Evolutionary conservation across 2,113 vertebrate species (phyloP).

Genomic region (Phalacrocorax aristotelis): DNA sequence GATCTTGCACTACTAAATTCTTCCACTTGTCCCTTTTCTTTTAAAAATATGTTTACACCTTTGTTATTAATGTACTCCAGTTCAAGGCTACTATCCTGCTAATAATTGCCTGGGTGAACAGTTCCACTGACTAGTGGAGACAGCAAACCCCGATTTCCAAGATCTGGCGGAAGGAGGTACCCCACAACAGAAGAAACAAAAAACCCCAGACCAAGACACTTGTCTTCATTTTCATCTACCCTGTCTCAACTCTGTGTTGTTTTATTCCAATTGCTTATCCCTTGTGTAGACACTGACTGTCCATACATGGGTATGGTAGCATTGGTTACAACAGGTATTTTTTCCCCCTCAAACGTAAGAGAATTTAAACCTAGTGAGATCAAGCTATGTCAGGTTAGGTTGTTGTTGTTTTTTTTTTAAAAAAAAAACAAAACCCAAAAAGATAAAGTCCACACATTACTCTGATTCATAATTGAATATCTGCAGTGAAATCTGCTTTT

Average conservation of each 20-base stretch:
- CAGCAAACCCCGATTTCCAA: background rate
- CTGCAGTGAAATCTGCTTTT: background rate
- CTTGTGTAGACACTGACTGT: background rate
- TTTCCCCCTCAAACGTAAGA: background rate
- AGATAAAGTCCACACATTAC: background rate
- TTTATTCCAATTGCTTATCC: background rate
- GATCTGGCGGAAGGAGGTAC: background rate
- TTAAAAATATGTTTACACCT: background rate
- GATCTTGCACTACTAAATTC: background rate
- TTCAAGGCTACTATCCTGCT: background rate
- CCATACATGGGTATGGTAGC: background rate
- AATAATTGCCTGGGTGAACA: background rate
- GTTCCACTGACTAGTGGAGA: background rate
- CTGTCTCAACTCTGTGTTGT: background rate
- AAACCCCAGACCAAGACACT: rapidly evolving
- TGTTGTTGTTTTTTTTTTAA: background rate
- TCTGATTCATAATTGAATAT: background rate
- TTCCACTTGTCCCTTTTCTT: background rate
- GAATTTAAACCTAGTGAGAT: background rate
- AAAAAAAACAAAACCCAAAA: background rate
- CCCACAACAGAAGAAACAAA: background rate
- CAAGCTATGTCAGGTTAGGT: background rate
- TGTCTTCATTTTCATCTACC: background rate
- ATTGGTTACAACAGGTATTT: background rate
- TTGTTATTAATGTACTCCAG: background rate